Evolutionary conservation across 2,888 invertebrate genomes (phyloP).

Genomic region (Harpalus rufipes): DNA sequence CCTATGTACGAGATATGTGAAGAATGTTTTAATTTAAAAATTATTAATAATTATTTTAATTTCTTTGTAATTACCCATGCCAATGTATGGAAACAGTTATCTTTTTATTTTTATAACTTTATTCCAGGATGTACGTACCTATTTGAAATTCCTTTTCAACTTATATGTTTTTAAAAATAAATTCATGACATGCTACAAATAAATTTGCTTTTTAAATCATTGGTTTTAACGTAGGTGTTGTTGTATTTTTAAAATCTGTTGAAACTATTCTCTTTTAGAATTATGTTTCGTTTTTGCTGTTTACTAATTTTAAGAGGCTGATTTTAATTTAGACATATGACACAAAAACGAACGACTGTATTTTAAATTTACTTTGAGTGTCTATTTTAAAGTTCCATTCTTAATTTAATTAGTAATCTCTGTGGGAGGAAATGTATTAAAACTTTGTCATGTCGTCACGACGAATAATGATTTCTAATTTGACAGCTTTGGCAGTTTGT

Average conservation of each 20-base stretch:
- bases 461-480: too few relatives aligned
- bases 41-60: slow-evolving; percentile 1
- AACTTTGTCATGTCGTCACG: too few relatives aligned
- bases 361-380: neutral
- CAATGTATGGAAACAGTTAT: neutral
- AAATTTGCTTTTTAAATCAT: slow-evolving; percentile 9
- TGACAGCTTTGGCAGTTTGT: too few relatives aligned
- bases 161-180: slow-evolving; percentile 7
- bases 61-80: neutral
- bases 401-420: neutral
- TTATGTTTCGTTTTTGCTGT: slow-evolving; percentile 6
- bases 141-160: neutral
- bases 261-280: neutral
- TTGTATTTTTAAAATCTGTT: neutral
- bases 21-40: slow-evolving; percentile 23
- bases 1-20: neutral
- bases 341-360: neutral
- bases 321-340: neutral
- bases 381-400: neutral
- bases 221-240: neutral
- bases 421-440: neutral
- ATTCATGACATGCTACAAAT: neutral
- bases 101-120: neutral
- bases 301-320: neutral
- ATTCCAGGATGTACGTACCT: neutral